These are phyloP conservation scores for Phalacrocorax pelagicus DNA, from an alignment of 2,113 vertebrate genomes.

Conservation along the genomic window DNA sequence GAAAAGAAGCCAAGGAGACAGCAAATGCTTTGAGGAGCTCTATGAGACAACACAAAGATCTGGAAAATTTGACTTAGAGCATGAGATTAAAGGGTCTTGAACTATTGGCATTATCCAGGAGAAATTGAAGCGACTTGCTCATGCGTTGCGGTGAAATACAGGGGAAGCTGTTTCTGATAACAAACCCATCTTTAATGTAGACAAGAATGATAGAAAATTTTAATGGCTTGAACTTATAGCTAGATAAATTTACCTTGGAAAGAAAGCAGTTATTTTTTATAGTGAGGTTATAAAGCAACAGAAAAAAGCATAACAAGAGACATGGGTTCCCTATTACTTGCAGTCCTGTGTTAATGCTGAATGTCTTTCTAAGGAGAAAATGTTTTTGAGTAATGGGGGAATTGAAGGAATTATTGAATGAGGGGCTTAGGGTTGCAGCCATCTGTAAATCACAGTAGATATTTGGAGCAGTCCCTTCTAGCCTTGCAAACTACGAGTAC, in stretches of 20 bases:
- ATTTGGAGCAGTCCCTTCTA: not conserved
- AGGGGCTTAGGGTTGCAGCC: not conserved
- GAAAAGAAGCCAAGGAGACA: not conserved
- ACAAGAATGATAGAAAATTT: not conserved
- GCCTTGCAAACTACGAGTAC: not conserved
- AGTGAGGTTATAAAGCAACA: not conserved
- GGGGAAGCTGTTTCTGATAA: not conserved
- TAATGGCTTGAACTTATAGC: not conserved
- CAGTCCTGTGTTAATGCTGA: not conserved
- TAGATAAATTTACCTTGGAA: slow-evolving; percentile 15
- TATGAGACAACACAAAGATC: not conserved
- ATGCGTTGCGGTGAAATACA: not conserved
- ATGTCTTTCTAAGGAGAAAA: not conserved
- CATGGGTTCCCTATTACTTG: not conserved
- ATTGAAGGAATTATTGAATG: not conserved
- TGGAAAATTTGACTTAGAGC: not conserved
- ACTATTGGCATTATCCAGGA: not conserved
- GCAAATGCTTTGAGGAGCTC: not conserved
- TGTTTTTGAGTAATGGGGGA: not conserved
- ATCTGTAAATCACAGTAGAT: not conserved
- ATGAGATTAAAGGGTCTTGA: not conserved
- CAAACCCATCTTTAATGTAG: not conserved
- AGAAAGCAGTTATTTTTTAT: not conserved
- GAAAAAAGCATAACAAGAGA: not conserved
- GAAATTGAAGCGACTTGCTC: not conserved